A percentile compares a stretch with the other conserved stretches of the same genome.
phyloP scores from a whole-genome alignment of 2,797 vertebrate genomes.

The Malacoraja senta region DNA sequence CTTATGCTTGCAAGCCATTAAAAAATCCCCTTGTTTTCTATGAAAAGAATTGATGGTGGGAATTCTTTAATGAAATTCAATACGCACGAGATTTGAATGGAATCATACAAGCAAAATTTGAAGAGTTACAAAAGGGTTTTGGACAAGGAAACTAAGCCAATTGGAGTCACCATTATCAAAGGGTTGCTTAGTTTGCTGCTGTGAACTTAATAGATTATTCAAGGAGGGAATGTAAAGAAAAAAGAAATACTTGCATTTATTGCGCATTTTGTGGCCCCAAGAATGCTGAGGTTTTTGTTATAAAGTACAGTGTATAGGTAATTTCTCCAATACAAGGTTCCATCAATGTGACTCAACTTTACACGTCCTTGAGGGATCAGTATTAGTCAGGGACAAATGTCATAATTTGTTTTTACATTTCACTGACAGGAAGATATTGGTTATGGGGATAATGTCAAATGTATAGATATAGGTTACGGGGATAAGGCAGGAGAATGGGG shows the following conservation, averaged over 20 bases:
- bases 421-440: not conserved
- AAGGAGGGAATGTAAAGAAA: not conserved
- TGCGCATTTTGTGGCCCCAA: not conserved
- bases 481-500: no score
- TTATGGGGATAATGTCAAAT: no score
- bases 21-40: not conserved
- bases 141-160: constrained; percentile 19
- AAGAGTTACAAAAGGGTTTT: constrained; percentile 28
- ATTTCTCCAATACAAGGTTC: not conserved
- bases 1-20: constrained; percentile 4
- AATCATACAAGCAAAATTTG: constrained; percentile 20
- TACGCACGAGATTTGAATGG: not conserved
- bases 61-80: constrained; percentile 24
- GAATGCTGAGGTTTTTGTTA: not conserved
- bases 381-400: not conserved
- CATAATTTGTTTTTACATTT: not conserved
- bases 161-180: constrained; percentile 24
- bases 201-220: constrained; percentile 2
- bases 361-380: no score
- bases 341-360: not conserved
- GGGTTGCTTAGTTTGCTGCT: not conserved
- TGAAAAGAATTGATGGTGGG: not conserved
- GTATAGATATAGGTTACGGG: no score
- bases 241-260: constrained; percentile 3
- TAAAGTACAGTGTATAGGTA: no score